Evolutionary conservation across 2,888 invertebrate genomes (phyloP).

Genomic region (Melanophora roralis): DNA sequence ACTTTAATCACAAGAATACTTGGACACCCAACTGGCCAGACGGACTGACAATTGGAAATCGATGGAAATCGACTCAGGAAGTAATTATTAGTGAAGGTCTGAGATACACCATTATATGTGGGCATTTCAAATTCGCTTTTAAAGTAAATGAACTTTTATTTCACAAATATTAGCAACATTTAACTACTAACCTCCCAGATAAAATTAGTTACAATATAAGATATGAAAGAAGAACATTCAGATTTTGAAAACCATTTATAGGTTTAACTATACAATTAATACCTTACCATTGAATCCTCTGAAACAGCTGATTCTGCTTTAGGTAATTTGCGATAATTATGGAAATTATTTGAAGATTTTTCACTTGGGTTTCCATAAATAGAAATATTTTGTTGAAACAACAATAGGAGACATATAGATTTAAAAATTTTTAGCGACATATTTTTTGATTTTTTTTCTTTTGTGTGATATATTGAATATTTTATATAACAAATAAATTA

Average conservation of each 20-base stretch:
- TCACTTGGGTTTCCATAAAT: conserved; percentile 14
- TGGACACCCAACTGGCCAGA: no score
- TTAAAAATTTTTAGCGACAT: conserved; percentile 25
- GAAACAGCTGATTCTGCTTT: conserved; percentile 59
- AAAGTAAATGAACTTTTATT: no score
- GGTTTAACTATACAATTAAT: background rate
- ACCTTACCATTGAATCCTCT: conserved; percentile 56
- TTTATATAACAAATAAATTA: no score
- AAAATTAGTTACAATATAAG: background rate
- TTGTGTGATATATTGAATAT: conserved; percentile 5
- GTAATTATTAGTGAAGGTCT: no score
- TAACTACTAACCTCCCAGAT: background rate
- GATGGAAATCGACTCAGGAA: no score
- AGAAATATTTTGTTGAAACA: conserved; percentile 39
- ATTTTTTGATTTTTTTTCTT: conserved; percentile 4
- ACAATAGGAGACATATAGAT: conserved; percentile 2
- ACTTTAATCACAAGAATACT: no score
- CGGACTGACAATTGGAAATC: no score
- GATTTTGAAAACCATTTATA: background rate
- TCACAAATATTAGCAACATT: conserved; percentile 19
- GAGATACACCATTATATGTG: no score
- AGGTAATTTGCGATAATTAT: conserved; percentile 32
- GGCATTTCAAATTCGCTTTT: no score
- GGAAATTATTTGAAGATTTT: conserved; percentile 8
- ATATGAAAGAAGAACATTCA: no score